A percentile compares a stretch with the other conserved stretches of the same genome.
These are phyloP conservation scores for Microtus richardsoni DNA, from an alignment of 2,113 vertebrate species.

Conservation along the genomic window DNA sequence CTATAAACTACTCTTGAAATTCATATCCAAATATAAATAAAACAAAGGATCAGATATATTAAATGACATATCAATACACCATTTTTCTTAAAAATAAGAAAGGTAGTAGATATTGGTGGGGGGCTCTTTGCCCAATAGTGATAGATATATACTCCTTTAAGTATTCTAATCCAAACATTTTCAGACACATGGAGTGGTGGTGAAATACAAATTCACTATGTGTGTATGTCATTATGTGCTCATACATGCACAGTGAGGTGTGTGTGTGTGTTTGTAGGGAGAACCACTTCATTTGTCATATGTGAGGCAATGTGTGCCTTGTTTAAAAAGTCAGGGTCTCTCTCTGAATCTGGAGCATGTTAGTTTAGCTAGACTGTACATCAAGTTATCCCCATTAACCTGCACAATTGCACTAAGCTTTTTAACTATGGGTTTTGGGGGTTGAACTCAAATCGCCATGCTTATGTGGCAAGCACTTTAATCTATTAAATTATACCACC, in stretches of 20 bases:
- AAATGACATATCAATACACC: neutral
- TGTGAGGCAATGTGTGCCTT: neutral
- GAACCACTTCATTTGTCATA: neutral
- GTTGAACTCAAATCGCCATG: neutral
- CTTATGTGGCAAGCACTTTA: neutral
- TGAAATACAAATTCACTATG: neutral
- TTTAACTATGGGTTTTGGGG: neutral
- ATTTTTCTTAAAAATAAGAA: neutral
- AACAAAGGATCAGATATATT: neutral
- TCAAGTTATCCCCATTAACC: too few relatives aligned
- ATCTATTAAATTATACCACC: neutral
- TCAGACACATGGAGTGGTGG: rapidly evolving
- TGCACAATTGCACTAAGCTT: neutral
- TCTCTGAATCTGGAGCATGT: neutral
- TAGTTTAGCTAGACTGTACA: neutral
- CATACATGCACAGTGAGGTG: too few relatives aligned
- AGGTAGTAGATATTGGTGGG: neutral
- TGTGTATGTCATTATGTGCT: neutral
- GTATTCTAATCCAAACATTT: neutral
- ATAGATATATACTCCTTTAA: neutral
- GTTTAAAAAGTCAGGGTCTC: neutral
- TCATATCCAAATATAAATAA: neutral
- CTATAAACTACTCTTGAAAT: neutral
- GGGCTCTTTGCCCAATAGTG: neutral
- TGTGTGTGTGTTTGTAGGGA: too few relatives aligned